A percentile compares a stretch with the other conserved stretches of the same genome.
Evolutionary conservation across 2,888 invertebrate species (phyloP).

Genomic region (Diarsia brunnea): DNA sequence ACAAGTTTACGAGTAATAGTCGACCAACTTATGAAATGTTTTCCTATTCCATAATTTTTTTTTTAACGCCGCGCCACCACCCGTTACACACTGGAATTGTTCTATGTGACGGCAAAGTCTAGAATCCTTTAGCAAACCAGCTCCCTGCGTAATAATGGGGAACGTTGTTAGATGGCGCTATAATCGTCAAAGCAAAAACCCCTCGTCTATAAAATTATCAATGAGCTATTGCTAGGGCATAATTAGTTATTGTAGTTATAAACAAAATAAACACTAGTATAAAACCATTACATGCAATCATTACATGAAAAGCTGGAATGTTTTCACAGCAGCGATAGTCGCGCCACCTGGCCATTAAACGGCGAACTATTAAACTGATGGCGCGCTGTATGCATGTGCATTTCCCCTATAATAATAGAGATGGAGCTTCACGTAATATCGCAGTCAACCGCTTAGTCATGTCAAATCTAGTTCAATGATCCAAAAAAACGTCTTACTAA

Average conservation of each 20-base stretch:
- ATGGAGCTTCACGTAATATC: not conserved
- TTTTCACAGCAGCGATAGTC: not conserved
- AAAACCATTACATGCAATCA: not conserved
- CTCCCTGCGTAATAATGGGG: not conserved
- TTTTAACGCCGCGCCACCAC: no score
- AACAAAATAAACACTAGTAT: not conserved
- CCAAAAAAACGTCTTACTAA: not conserved
- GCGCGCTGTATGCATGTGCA: conserved; percentile 19
- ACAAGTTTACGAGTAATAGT: no score
- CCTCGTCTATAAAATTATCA: not conserved
- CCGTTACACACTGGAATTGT: no score
- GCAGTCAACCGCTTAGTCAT: not conserved
- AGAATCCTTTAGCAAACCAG: not conserved
- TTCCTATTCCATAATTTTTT: no score
- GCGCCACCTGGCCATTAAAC: conserved; percentile 12
- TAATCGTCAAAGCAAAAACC: not conserved
- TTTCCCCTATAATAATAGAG: not conserved
- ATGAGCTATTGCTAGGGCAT: not conserved
- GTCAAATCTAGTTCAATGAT: not conserved
- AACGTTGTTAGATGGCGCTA: conserved; percentile 26
- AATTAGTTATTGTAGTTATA: not conserved
- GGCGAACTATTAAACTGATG: conserved; percentile 4
- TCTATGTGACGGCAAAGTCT: not conserved
- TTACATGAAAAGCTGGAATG: not conserved
- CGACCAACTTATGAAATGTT: no score